Conservation (phyloP, 2,888 invertebrate genomes). For the Dicycla oo region DNA sequence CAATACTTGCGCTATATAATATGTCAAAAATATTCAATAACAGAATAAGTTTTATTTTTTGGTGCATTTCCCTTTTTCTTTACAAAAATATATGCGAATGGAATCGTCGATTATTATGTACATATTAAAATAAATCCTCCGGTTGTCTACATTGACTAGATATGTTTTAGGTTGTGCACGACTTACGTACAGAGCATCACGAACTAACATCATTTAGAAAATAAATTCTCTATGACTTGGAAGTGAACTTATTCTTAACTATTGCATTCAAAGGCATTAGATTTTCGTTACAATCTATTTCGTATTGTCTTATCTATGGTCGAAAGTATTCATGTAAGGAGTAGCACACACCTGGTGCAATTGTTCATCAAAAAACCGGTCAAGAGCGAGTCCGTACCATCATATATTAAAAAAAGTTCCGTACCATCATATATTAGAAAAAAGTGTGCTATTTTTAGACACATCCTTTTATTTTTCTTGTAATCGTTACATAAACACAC, state of each 20-base stretch:
- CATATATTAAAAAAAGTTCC: too few relatives aligned
- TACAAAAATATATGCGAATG: constrained; percentile 87
- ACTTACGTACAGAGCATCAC: constrained; percentile 75
- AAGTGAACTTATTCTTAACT: constrained; percentile 85
- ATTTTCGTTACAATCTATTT: constrained; percentile 81
- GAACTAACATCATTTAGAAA: constrained; percentile 82
- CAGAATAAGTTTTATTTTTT: constrained; percentile 70
- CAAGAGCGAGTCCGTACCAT: too few relatives aligned
- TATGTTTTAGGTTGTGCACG: constrained; percentile 88
- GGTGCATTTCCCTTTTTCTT: constrained; percentile 70
- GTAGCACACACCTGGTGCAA: constrained; percentile 66
- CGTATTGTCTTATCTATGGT: constrained; percentile 90
- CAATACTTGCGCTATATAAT: constrained; percentile 61
- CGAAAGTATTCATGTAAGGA: constrained; percentile 77
- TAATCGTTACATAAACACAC: too few relatives aligned
- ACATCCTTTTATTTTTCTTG: too few relatives aligned
- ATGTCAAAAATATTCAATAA: constrained; percentile 61
- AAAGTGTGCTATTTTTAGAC: too few relatives aligned
- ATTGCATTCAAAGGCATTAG: constrained; percentile 88
- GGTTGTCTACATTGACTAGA: constrained; percentile 88
- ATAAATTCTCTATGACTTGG: constrained; percentile 85
- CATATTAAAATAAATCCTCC: constrained; percentile 82
- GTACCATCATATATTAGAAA: too few relatives aligned
- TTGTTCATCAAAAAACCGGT: constrained; percentile 55
- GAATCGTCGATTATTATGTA: constrained; percentile 80